These are phyloP conservation scores for Epinotia bilunana DNA, from an alignment of 2,888 invertebrate species.

Conservation along the genomic window DNA sequence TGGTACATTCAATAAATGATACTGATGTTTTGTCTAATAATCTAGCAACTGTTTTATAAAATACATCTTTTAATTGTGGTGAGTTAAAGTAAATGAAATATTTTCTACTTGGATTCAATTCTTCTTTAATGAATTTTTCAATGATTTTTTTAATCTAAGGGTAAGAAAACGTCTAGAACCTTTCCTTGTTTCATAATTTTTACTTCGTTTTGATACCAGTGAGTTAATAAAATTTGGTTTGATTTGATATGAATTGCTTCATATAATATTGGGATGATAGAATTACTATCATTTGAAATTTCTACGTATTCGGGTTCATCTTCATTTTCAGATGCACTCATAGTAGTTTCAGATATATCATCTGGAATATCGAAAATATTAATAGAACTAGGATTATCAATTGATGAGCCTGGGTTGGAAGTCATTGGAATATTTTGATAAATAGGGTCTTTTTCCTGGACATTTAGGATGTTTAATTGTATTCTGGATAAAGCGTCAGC, in stretches of 20 bases:
- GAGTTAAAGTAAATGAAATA: no score
- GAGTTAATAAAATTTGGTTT: slow-evolving; percentile 49
- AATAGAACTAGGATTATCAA: no score
- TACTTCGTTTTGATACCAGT: slow-evolving; percentile 50
- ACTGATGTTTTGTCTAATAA: no score
- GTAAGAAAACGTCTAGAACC: slow-evolving; percentile 51
- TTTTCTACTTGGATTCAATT: slow-evolving; percentile 48
- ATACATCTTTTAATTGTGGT: no score
- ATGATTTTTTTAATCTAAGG: slow-evolving; percentile 47
- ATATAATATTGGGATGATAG: background rate
- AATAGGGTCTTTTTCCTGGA: no score
- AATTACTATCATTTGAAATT: background rate
- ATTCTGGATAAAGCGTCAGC: no score
- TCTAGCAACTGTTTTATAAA: no score
- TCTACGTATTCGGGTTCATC: background rate
- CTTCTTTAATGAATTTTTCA: slow-evolving; percentile 52
- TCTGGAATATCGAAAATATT: no score
- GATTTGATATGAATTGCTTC: background rate
- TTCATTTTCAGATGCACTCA: slow-evolving; percentile 6
- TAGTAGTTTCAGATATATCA: background rate
- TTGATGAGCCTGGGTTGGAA: no score
- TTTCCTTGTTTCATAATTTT: slow-evolving; percentile 49
- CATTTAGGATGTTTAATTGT: no score
- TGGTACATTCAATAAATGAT: no score
- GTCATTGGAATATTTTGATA: no score